Evolutionary conservation across 2,888 invertebrate species (phyloP).

Genomic region (Hermaeophaga mercurialis): DNA sequence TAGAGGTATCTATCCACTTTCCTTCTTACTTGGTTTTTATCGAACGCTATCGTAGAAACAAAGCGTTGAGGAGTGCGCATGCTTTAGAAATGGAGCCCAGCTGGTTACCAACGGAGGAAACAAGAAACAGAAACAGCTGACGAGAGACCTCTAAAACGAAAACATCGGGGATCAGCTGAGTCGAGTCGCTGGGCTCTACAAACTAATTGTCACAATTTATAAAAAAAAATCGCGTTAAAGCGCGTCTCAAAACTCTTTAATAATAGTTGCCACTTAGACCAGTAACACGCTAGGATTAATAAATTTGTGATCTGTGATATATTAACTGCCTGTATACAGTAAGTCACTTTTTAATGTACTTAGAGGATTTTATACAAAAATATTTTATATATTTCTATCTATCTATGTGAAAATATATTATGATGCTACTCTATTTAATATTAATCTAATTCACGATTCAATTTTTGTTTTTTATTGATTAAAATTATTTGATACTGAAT

Average conservation of each 20-base stretch:
- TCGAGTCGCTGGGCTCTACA: constrained; percentile 29
- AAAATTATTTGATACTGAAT: too few relatives aligned
- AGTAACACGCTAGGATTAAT: background rate
- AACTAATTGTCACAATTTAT: constrained; percentile 7
- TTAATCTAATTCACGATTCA: too few relatives aligned
- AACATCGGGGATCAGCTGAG: constrained; percentile 43
- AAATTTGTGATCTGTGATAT: constrained; percentile 3
- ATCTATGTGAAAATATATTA: too few relatives aligned
- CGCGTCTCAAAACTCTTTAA: background rate
- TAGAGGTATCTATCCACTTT: background rate
- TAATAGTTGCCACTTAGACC: background rate
- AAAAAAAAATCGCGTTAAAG: background rate
- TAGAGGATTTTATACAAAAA: too few relatives aligned
- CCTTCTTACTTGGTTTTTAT: constrained; percentile 13
- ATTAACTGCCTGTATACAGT: constrained; percentile 1
- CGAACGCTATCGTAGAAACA: constrained; percentile 31
- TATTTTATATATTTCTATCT: too few relatives aligned
- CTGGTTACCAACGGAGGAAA: constrained; percentile 26
- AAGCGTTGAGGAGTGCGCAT: constrained; percentile 33
- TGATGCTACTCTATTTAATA: too few relatives aligned
- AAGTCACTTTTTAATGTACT: background rate
- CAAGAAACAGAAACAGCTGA: constrained; percentile 38
- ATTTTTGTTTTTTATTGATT: too few relatives aligned
- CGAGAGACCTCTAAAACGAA: constrained; percentile 35
- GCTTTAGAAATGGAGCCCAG: constrained; percentile 23